Evolutionary conservation across 2,113 vertebrate genomes (phyloP).

Genomic region (Cyrtonyx montezumae): DNA sequence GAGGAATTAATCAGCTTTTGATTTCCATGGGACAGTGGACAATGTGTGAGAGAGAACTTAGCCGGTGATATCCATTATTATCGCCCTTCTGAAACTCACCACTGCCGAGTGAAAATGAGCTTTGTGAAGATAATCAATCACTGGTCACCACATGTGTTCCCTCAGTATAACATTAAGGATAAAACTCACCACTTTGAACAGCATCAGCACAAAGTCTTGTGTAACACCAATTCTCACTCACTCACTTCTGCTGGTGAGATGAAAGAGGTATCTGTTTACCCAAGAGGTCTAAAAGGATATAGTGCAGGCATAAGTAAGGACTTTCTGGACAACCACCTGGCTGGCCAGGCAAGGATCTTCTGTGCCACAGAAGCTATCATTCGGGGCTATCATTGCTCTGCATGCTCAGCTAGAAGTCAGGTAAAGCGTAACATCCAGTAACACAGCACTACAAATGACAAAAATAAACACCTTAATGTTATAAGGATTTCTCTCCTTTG

Average conservation of each 20-base stretch:
- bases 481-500: neutral
- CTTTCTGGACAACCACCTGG: neutral
- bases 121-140: slow-evolving; percentile 63
- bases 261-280: slow-evolving; percentile 38
- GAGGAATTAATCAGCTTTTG: slow-evolving; percentile 20
- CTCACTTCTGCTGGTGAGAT: slow-evolving; percentile 29
- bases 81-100: slow-evolving; percentile 60
- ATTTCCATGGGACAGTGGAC: slow-evolving; percentile 32
- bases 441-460: neutral
- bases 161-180: slow-evolving; percentile 50
- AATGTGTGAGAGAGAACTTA: slow-evolving; percentile 41
- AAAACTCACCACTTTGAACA: slow-evolving; percentile 57
- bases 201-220: slow-evolving; percentile 7
- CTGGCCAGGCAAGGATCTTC: neutral
- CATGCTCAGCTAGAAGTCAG: neutral
- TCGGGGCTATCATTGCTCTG: neutral
- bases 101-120: slow-evolving; percentile 59
- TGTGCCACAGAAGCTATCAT: neutral
- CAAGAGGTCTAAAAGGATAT: neutral
- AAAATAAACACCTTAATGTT: neutral
- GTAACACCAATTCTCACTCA: slow-evolving; percentile 60
- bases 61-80: slow-evolving; percentile 49
- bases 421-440: neutral
- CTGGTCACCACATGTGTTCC: slow-evolving; percentile 49
- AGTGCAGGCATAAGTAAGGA: slow-evolving; percentile 6